These are phyloP conservation scores for Dryococelus australis DNA, from an alignment of 2,888 invertebrate genomes.

Conservation along the genomic window DNA sequence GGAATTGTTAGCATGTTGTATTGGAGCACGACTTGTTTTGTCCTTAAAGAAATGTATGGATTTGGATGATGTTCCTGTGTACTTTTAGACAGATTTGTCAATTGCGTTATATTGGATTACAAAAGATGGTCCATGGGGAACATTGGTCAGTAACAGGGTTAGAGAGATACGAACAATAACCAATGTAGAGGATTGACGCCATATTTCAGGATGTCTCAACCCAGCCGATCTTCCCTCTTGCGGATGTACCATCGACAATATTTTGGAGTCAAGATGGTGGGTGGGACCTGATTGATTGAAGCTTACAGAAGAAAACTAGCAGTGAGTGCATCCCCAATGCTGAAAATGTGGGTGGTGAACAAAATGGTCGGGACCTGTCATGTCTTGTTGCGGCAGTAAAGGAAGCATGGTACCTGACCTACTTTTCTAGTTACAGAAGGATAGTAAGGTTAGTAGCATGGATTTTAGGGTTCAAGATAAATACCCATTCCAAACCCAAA, in stretches of 20 bases:
- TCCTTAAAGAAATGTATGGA: background rate
- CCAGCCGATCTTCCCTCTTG: constrained; percentile 48
- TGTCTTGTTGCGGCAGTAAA: background rate
- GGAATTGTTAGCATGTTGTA: constrained; percentile 46
- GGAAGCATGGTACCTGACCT: background rate
- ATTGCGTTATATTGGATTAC: constrained; percentile 46
- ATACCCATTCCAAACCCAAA: background rate
- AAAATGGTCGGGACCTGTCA: background rate
- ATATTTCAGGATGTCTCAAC: constrained; percentile 46
- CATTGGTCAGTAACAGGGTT: constrained; percentile 45
- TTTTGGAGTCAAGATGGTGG: constrained; percentile 44
- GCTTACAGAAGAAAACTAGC: constrained; percentile 17
- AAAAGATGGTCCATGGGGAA: constrained; percentile 44
- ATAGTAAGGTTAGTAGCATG: background rate
- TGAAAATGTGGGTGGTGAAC: background rate
- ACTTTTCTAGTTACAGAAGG: background rate
- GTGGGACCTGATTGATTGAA: constrained; percentile 38
- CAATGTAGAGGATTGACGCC: constrained; percentile 40
- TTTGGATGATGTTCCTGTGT: background rate
- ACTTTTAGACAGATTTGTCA: constrained; percentile 44
- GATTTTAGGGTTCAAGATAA: background rate
- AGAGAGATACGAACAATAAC: constrained; percentile 38
- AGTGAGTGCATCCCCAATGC: background rate
- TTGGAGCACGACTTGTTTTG: constrained; percentile 40
- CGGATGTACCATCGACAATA: constrained; percentile 37